Base-by-base conservation (phyloP, 2,113 vertebrate genomes). In the Salvelinus namaycush region DNA sequence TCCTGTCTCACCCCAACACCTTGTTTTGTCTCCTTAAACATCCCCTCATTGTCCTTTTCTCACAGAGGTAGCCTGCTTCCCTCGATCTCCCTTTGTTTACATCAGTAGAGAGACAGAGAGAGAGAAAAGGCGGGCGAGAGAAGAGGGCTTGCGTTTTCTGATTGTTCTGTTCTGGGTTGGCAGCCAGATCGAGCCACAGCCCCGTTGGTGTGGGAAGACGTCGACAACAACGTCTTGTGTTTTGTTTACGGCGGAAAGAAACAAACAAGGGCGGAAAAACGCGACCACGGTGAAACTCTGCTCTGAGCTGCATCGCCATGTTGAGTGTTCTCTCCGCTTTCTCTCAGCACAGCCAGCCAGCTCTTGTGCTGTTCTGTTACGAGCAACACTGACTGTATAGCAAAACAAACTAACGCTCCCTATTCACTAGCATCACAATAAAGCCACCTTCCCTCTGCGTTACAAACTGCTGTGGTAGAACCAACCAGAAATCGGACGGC, bases 91-190 rank as follows among this genome's bases (percentile, higher is more conserved):
- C 89, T 93, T 93, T 93, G 92, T 93, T 90, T 91, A 87, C 88
- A 86, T 89, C 89, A 88, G 26, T 62, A 22, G 77, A 79, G 79
- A 83, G 86, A 68, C 79, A 83, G 83, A 48, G 88, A 88, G 83
- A 81, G 90, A 87, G 81, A 73, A 74, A 73, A 69, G 79, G 64
- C 26, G 76, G 83, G 83, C 76, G 49, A 77, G 83, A 89, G 87
- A 84, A 71, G 24, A n/a, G 86, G 87, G 86, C 87, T 70, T 88
- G 89, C 79, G 81, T 90, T 88, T 88, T 86, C 88, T 87, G 89
- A 92, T 92, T 92, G 91, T 92, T 91, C 90, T 84, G 89, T 87
- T 93, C 91, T 89, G 82, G 88, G 88, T 93, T 93, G 92, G 91
- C 92, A 93, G 16, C 51, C 51, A 54, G 51, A 54, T 54, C 51